phyloP scores from a whole-genome alignment of 2,888 invertebrate genomes.

The Volucella inflata region DNA sequence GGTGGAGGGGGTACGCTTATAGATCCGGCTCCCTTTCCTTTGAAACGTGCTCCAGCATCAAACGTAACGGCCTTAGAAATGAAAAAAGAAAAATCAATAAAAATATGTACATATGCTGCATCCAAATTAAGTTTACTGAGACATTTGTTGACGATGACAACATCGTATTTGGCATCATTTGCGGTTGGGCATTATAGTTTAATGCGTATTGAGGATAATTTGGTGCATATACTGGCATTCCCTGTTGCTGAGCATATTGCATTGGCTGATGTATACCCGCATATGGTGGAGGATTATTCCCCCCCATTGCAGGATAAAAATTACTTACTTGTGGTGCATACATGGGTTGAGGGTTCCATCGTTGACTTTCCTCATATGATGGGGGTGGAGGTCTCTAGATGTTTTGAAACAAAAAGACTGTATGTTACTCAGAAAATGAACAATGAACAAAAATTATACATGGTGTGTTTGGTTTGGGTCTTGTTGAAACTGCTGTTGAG shows the following conservation, averaged over 20 bases:
- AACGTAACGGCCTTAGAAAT: slow-evolving; percentile 72
- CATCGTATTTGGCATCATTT: slow-evolving; percentile 42
- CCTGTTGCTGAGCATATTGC: slow-evolving; percentile 68
- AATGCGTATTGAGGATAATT: slow-evolving; percentile 45
- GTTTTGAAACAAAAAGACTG: background rate
- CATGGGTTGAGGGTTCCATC: slow-evolving; percentile 69
- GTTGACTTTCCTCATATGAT: slow-evolving; percentile 82
- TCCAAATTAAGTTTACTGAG: slow-evolving; percentile 33
- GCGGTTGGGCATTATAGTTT: slow-evolving; percentile 51
- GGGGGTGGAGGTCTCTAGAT: slow-evolving; percentile 81
- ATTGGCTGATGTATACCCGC: slow-evolving; percentile 79
- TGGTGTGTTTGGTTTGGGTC: slow-evolving; percentile 54
- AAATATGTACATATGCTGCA: background rate
- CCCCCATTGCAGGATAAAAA: slow-evolving; percentile 50
- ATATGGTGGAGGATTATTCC: slow-evolving; percentile 74
- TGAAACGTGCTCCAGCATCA: slow-evolving; percentile 77
- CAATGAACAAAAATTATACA: slow-evolving; percentile 27
- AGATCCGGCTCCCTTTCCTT: slow-evolving; percentile 78
- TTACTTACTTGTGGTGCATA: slow-evolving; percentile 41
- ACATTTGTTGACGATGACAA: slow-evolving; percentile 3
- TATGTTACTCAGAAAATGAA: background rate
- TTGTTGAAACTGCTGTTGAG: slow-evolving; percentile 51
- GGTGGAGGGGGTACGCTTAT: slow-evolving; percentile 82
- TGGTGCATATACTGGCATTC: slow-evolving; percentile 41
- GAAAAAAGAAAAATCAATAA: slow-evolving; percentile 3